Evolutionary conservation across 2,888 invertebrate genomes (phyloP).

Genomic region (Aethes cnicana): DNA sequence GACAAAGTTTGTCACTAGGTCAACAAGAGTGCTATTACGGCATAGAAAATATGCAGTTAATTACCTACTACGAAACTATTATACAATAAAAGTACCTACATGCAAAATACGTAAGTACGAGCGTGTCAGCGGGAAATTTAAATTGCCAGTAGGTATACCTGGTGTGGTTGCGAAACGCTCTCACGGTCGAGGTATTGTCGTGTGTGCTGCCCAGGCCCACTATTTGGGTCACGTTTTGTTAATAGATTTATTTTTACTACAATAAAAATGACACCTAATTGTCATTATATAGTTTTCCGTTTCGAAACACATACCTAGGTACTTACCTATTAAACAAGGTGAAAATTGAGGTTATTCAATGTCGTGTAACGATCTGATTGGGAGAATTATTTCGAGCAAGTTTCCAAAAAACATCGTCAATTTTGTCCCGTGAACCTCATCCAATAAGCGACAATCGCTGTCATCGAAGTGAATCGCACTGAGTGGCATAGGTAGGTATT

Average conservation of each 20-base stretch:
- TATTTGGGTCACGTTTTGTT: slow-evolving; percentile 47
- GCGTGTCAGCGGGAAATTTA: slow-evolving; percentile 61
- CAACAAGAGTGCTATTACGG: not conserved
- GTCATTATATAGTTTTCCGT: not conserved
- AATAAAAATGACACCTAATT: not conserved
- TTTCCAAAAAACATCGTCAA: not conserved
- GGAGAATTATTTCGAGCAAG: no score
- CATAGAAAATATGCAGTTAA: slow-evolving; percentile 35
- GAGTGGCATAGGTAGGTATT: not conserved
- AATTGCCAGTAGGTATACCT: slow-evolving; percentile 70
- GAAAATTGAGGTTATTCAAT: no score
- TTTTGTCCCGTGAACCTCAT: not conserved
- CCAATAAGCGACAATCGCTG: not conserved
- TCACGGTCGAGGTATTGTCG: slow-evolving; percentile 66
- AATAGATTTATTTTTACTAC: slow-evolving; percentile 34
- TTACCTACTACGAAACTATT: slow-evolving; percentile 45
- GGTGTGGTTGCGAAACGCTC: slow-evolving; percentile 67
- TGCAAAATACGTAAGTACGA: slow-evolving; percentile 48
- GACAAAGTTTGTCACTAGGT: no score
- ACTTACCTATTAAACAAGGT: no score
- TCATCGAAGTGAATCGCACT: not conserved
- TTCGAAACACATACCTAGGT: no score
- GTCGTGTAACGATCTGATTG: no score
- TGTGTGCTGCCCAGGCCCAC: slow-evolving; percentile 43
- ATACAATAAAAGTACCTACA: slow-evolving; percentile 43